A percentile compares a stretch with the other conserved stretches of the same genome.
Conservation (phyloP, 2,113 vertebrate species). For the Physeter macrocephalus region DNA sequence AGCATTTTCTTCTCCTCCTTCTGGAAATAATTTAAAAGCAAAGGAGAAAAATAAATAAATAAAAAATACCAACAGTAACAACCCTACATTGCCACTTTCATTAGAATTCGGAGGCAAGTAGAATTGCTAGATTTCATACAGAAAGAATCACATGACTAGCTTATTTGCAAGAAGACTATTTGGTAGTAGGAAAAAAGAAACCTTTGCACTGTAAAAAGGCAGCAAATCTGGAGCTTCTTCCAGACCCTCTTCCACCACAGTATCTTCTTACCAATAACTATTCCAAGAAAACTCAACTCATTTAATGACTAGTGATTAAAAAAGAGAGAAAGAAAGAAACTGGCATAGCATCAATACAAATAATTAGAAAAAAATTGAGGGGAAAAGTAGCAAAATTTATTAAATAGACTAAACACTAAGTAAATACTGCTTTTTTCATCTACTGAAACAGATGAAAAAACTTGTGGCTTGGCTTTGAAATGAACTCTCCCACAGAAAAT, state of each 20-base stretch:
- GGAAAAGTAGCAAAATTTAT: not conserved
- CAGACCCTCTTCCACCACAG: not conserved
- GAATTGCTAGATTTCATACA: not conserved
- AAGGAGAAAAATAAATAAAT: not conserved
- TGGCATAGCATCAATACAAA: not conserved
- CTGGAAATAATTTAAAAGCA: conserved; percentile 30
- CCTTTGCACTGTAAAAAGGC: not conserved
- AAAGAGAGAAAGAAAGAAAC: not conserved
- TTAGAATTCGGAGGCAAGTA: not conserved
- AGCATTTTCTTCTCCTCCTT: not conserved
- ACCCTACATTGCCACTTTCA: not conserved
- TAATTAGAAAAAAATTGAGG: not conserved
- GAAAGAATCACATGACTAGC: not conserved
- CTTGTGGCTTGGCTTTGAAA: not conserved
- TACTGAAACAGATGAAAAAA: not conserved
- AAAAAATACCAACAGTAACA: not conserved
- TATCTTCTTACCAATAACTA: not conserved
- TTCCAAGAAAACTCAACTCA: not conserved
- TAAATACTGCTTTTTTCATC: not conserved
- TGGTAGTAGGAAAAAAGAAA: not conserved
- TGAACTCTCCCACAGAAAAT: not conserved
- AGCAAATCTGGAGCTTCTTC: not conserved
- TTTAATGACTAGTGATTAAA: not conserved
- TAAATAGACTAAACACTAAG: not conserved
- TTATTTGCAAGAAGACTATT: not conserved